phyloP scores from a whole-genome alignment of 2,113 vertebrate species.

The Nycticebus coucang region DNA sequence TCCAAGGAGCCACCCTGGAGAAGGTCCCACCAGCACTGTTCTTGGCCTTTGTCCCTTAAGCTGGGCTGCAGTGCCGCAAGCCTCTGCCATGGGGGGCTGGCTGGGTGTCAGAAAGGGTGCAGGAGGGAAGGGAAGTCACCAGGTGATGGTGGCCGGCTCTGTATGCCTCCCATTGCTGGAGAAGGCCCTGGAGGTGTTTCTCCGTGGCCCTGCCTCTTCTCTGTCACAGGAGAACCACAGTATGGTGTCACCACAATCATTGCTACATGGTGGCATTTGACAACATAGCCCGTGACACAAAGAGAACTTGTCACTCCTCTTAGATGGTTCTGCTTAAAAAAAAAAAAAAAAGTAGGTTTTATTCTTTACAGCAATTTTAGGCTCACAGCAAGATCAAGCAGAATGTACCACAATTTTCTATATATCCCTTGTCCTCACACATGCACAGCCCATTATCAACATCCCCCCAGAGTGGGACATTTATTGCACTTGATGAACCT shows the following conservation, averaged over 20 bases:
- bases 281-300: background rate
- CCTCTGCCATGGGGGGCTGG: background rate
- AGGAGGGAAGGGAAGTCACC: background rate
- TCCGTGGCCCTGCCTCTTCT: background rate
- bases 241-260: accelerated
- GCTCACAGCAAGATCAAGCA: background rate
- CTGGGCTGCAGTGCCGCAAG: accelerated
- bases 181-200: background rate
- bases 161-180: accelerated
- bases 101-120: background rate
- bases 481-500: background rate
- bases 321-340: background rate
- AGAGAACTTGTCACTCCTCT: background rate
- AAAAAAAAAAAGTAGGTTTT: background rate
- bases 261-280: background rate
- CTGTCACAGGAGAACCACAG: background rate
- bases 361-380: background rate
- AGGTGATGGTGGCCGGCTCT: background rate
- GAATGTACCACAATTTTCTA: background rate
- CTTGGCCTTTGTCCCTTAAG: background rate
- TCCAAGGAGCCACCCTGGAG: too few relatives aligned
- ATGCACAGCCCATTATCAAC: background rate
- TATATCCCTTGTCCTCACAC: too few relatives aligned
- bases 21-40: too few relatives aligned
- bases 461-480: background rate